A percentile compares a stretch with the other conserved stretches of the same genome.
Evolutionary conservation across 2,888 invertebrate genomes (phyloP).

Genomic region (Drosophila acutilabella): DNA sequence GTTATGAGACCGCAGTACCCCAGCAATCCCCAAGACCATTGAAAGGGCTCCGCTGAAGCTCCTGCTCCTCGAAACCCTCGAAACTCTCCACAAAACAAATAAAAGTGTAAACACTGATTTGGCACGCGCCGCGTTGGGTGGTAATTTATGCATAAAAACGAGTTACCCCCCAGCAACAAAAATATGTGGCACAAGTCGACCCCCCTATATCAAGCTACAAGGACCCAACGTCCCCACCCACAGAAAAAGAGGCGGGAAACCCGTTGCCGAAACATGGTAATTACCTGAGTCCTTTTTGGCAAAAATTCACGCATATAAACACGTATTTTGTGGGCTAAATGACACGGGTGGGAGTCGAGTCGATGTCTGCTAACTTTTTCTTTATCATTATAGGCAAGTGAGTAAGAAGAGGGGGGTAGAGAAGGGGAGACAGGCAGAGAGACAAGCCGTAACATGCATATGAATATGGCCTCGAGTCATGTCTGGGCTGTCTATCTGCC

Average conservation of each 20-base stretch:
- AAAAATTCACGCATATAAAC: conserved; percentile 79
- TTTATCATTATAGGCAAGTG: conserved; percentile 62
- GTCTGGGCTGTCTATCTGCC: conserved; percentile 49
- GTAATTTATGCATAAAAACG: conserved; percentile 73
- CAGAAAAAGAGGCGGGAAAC: conserved; percentile 18
- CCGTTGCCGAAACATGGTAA: conserved; percentile 76
- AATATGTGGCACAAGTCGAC: conserved; percentile 34
- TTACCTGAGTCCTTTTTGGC: conserved; percentile 76
- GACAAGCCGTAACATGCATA: conserved; percentile 66
- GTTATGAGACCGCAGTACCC: conserved; percentile 46
- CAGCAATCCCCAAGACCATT: conserved; percentile 27
- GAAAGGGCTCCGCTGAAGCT: not conserved
- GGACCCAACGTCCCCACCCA: not conserved
- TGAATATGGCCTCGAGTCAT: conserved; percentile 70
- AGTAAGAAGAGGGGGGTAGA: not conserved
- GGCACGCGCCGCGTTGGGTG: conserved; percentile 69
- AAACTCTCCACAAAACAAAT: conserved; percentile 56
- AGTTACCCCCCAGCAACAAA: conserved; percentile 11
- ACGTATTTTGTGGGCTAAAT: conserved; percentile 69
- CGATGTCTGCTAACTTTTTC: conserved; percentile 75
- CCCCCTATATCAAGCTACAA: not conserved
- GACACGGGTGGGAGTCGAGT: conserved; percentile 12
- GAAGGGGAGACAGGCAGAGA: not conserved
- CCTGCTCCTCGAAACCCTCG: not conserved
- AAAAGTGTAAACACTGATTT: conserved; percentile 81